Evolutionary conservation across 2,797 vertebrate genomes (phyloP).

Genomic region (Vespertilio murinus): DNA sequence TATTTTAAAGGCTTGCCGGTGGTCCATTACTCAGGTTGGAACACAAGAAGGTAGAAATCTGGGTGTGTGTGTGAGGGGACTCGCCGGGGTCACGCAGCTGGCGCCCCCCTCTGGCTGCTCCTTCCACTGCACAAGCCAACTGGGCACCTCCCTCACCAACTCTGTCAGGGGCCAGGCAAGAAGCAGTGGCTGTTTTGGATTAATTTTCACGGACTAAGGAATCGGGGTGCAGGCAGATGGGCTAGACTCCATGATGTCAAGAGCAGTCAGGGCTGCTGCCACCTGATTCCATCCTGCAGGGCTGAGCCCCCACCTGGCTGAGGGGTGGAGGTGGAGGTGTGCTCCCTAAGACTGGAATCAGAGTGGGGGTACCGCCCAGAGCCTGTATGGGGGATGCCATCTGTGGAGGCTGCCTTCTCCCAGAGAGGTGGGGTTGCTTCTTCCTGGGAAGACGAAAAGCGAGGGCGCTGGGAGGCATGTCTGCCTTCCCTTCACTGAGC

Average conservation of each 20-base stretch:
- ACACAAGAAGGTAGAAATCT: neutral
- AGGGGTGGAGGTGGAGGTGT: neutral
- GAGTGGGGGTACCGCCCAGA: fast-evolving
- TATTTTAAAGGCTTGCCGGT: neutral
- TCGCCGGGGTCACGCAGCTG: neutral
- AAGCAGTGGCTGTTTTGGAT: no score
- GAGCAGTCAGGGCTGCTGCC: neutral
- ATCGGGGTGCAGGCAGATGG: neutral
- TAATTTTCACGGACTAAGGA: neutral
- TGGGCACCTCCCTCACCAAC: neutral
- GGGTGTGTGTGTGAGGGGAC: no score
- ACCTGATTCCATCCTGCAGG: neutral
- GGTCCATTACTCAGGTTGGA: neutral
- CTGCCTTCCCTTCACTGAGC: neutral
- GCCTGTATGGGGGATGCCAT: no score
- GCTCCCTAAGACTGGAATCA: neutral
- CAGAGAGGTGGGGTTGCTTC: neutral
- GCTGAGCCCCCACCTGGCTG: neutral
- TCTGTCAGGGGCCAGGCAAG: neutral
- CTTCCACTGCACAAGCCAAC: neutral
- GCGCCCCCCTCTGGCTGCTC: no score
- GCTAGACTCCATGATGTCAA: fast-evolving
- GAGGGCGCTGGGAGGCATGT: neutral
- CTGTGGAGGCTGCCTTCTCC: constrained; percentile 15
- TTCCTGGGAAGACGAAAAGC: neutral